A percentile compares a stretch with the other conserved stretches of the same genome.
Evolutionary conservation across 2,113 vertebrate species (phyloP).

Genomic region (Arvicanthis niloticus): DNA sequence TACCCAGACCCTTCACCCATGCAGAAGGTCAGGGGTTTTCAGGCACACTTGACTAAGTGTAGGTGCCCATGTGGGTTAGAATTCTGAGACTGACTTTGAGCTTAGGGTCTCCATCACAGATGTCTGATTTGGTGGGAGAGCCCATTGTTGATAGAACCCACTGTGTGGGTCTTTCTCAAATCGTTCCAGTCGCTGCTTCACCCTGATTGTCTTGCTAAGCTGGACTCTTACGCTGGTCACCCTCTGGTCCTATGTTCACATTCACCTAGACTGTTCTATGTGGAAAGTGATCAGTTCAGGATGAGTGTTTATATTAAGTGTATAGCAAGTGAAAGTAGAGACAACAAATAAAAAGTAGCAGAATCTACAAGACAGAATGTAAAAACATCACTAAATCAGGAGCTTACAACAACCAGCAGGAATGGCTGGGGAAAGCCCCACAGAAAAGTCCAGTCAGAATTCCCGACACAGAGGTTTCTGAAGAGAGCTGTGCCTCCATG

Average conservation of each 20-base stretch:
- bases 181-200: rapidly evolving
- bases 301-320: background rate
- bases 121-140: background rate
- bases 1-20: background rate
- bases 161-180: too few relatives aligned
- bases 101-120: too few relatives aligned
- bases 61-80: rapidly evolving
- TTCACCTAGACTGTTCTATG: background rate
- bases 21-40: background rate
- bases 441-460: background rate
- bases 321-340: background rate
- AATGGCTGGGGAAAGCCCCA: too few relatives aligned
- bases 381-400: background rate
- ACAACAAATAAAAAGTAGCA: too few relatives aligned
- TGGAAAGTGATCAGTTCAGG: background rate
- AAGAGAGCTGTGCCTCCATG: background rate
- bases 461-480: background rate
- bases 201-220: too few relatives aligned
- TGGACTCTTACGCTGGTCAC: background rate
- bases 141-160: too few relatives aligned
- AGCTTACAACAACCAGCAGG: background rate
- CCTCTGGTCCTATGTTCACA: too few relatives aligned
- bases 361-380: too few relatives aligned
- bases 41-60: rapidly evolving
- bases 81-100: background rate